Conservation (phyloP, 2,113 vertebrate species). For the Platycercus adscitus region DNA sequence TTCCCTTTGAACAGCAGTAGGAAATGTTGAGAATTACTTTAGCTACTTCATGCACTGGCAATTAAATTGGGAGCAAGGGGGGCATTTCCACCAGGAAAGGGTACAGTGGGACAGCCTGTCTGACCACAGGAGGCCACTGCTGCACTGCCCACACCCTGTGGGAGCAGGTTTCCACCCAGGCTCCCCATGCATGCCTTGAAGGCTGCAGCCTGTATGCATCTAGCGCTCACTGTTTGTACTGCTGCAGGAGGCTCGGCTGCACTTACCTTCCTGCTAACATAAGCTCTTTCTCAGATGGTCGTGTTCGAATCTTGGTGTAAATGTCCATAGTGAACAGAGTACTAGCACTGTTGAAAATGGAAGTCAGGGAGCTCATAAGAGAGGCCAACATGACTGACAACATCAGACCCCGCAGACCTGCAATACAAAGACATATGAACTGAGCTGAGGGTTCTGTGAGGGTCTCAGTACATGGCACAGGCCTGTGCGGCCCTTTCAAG, state of each 20-base stretch:
- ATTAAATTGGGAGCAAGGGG: background rate
- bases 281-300: constrained; percentile 85
- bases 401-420: constrained; percentile 94
- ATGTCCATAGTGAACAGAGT: constrained; percentile 97
- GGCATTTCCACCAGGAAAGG: fast-evolving
- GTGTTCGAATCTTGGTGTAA: constrained; percentile 85
- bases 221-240: fast-evolving
- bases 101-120: fast-evolving
- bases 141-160: fast-evolving
- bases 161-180: no score
- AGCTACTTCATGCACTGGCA: background rate
- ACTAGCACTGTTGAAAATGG: constrained; percentile 97
- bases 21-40: background rate
- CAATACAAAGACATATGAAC: background rate
- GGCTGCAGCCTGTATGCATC: fast-evolving
- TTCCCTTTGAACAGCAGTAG: background rate
- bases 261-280: constrained; percentile 92
- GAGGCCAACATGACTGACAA: constrained; percentile 95
- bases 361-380: constrained; percentile 96
- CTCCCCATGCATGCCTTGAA: fast-evolving
- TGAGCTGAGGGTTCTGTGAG: fast-evolving
- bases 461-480: fast-evolving
- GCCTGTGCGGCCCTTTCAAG: background rate
- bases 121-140: constrained; percentile 6
- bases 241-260: background rate